These are phyloP conservation scores for Volucella zonaria DNA, from an alignment of 2,888 invertebrate genomes.

Conservation along the genomic window DNA sequence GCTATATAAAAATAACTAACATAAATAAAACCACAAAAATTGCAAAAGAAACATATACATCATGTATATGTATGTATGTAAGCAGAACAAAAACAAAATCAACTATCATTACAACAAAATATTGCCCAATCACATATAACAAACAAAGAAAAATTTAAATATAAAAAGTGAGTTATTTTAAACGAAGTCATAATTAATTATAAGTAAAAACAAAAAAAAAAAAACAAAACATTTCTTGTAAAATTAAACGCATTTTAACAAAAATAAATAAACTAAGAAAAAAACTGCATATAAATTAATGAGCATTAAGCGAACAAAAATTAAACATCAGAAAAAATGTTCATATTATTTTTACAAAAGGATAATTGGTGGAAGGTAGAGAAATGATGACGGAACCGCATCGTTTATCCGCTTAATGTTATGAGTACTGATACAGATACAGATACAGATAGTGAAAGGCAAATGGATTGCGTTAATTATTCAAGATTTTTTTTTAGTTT, in stretches of 20 bases:
- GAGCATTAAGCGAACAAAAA: conserved; percentile 13
- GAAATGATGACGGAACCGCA: conserved; percentile 40
- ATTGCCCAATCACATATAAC: conserved; percentile 60
- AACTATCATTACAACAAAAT: conserved; percentile 49
- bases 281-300: conserved; percentile 15
- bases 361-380: conserved; percentile 2
- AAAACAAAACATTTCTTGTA: conserved; percentile 45
- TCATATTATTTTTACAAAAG: conserved; percentile 12
- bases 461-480: conserved; percentile 62
- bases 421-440: conserved; percentile 46
- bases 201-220: conserved; percentile 30
- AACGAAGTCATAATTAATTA: conserved; percentile 49
- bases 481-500: conserved; percentile 13
- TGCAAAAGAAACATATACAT: neutral
- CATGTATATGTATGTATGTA: conserved; percentile 32
- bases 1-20: conserved; percentile 47
- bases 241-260: conserved; percentile 21
- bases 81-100: no score
- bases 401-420: conserved; percentile 46
- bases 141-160: conserved; percentile 20
- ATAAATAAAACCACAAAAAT: conserved; percentile 17
- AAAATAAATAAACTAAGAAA: conserved; percentile 10
- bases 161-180: conserved; percentile 33
- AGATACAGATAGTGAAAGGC: conserved; percentile 51
- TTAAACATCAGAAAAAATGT: neutral